phyloP scores from a whole-genome alignment of 2,888 invertebrate species.

The Parascotia fuliginaria region DNA sequence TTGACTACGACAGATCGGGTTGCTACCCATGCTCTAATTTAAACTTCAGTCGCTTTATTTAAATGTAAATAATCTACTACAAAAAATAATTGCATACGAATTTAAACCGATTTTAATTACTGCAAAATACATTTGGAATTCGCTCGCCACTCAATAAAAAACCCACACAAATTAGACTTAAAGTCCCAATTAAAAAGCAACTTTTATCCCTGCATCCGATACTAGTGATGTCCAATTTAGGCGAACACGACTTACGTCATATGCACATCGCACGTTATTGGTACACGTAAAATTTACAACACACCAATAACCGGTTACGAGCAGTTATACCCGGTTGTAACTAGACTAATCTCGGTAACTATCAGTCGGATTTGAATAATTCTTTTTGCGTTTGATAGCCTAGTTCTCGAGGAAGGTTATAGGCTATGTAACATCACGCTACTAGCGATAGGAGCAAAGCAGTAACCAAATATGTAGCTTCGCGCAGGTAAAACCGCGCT shows the following conservation, averaged over 20 bases:
- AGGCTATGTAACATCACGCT: too few relatives aligned
- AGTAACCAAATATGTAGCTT: too few relatives aligned
- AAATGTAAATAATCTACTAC: neutral
- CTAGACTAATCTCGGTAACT: conserved; percentile 66
- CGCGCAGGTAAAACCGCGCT: too few relatives aligned
- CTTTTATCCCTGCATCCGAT: conserved; percentile 10
- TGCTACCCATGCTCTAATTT: too few relatives aligned
- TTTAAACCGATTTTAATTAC: conserved; percentile 9
- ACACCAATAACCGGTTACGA: conserved; percentile 46
- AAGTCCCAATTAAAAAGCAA: conserved; percentile 12
- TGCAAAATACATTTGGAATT: neutral
- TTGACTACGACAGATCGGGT: too few relatives aligned
- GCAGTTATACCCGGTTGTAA: conserved; percentile 59
- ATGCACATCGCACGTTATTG: conserved; percentile 67
- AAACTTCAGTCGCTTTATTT: neutral
- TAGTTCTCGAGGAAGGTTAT: too few relatives aligned
- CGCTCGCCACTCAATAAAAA: conserved; percentile 13
- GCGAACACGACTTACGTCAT: conserved; percentile 57
- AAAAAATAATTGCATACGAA: conserved; percentile 8
- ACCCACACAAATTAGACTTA: conserved; percentile 8
- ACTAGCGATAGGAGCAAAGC: too few relatives aligned
- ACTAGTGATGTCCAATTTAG: conserved; percentile 64
- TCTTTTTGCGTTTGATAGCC: too few relatives aligned
- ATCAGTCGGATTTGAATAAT: too few relatives aligned
- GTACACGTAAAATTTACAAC: conserved; percentile 67